These are phyloP conservation scores for Mormyrus iriodes DNA, from an alignment of 2,113 vertebrate species.

Conservation along the genomic window DNA sequence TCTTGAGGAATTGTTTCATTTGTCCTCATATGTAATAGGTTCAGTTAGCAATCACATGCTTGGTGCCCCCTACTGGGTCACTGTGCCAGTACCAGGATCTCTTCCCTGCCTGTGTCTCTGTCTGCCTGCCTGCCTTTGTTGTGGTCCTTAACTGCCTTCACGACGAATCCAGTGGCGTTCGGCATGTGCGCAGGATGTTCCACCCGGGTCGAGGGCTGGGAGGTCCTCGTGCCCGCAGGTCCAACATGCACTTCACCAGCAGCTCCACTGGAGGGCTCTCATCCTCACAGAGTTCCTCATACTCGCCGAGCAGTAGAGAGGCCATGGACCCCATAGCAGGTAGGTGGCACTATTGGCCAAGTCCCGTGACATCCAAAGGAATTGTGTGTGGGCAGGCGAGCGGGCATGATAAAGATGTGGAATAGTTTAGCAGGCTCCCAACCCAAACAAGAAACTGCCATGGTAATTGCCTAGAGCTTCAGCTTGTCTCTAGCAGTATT, in stretches of 20 bases:
- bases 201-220: conserved; percentile 93
- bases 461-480: background rate
- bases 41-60: background rate
- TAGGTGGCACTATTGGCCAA: conserved; percentile 49
- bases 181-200: conserved; percentile 98
- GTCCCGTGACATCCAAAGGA: background rate
- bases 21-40: background rate
- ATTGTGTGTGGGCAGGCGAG: background rate
- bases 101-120: no score
- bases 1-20: background rate
- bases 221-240: conserved; percentile 89
- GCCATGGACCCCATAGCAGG: conserved; percentile 99
- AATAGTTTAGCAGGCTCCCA: background rate
- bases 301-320: conserved; percentile 98
- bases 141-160: conserved; percentile 71
- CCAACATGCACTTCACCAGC: conserved; percentile 99
- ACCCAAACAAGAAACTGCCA: background rate
- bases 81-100: background rate
- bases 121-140: no score
- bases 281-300: conserved; percentile 95
- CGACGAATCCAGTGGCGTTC: conserved; percentile 96
- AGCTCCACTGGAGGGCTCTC: conserved; percentile 90
- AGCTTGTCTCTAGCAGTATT: background rate
- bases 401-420: background rate
- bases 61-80: background rate